Base-by-base conservation (phyloP, 2,113 vertebrate genomes). In the Lepus timidus region DNA sequence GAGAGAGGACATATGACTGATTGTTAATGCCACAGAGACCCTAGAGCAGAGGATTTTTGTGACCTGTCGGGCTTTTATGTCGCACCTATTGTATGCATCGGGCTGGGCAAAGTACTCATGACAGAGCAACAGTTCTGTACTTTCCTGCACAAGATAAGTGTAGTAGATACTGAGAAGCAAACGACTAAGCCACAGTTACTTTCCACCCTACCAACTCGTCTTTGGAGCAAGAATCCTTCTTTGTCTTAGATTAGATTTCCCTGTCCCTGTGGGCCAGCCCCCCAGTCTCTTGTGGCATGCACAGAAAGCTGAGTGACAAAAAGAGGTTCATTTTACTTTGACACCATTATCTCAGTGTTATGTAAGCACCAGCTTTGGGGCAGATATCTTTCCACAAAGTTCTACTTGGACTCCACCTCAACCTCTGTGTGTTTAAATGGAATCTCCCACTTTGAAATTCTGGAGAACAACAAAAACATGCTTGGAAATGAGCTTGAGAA, bases 261-360 rank as follows among this genome's bases (percentile, higher is more conserved):
- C 29, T 61, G 0, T 65, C 9, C 4, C 6, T 23, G 11, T 64
- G 11, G 36, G 29, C 8, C 17, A 3, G 17, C 8, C 16, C 17
- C 20, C 39, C 22, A 25, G 17, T n/a, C 16, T 87, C 44, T 25
- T 39, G 12, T 49, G 5, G 14, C 25, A 12, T 58, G 20, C 64
- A 73, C 27, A 16, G 17, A 85, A 31, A 65, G 25, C 31, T 74
- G 20, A 65, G 9, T 6, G 33, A 75, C 20, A 88, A 39, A 79
- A 61, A 82, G n/a, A 75, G 29, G 49, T 68, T 33, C 36, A 58
- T 79, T 96, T 84, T 20, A 27, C 11, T 94, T 85, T 70, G n/a
- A 29, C 4, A 29, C 62, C 31, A n/a, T 78, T 29, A 33, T 31
- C 58, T 70, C 49, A n/a, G 1, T 92, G 79, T 68, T 17, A 29